Evolutionary conservation across 1,140 invertebrate species (phyloP), one percentile per base, ranked within the genome.

Genomic region (Stenopsyche tienmushanensis): DNA sequence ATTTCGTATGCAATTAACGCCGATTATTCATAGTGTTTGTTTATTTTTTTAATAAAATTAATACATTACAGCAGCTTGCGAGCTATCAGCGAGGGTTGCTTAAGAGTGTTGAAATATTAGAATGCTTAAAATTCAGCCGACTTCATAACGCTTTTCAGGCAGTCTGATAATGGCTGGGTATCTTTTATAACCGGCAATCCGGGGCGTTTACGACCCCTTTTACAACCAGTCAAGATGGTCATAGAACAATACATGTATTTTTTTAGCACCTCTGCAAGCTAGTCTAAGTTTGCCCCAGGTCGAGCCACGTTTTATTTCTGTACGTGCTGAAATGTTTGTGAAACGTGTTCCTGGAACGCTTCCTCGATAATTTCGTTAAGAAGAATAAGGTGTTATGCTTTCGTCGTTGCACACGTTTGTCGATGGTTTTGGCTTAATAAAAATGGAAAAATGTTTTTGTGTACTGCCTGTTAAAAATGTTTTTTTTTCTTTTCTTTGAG

Each of bases 221-320:
- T 57, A 57, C 26, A 39, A 34, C 54, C 54, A 57, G 54, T 57
- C 54, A 39, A 57, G 54, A 57, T 21, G 54, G 15, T 57, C 54
- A 42, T 57, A 57, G 54, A 57, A 57, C 54, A 57, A 57, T 57
- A 42, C 54, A 21, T 9, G 54, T 42, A 57, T 57, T 57, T 57
- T n/a, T 57, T 42, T 29, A 29, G 13, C 47, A 21, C 15, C 21
- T n/a, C 20, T 50, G 5, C 20, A 7, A 7, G 7, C 7, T 2
- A 23, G 20, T 53, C 50, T 18, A 21, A 15, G 54, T 17, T 57
- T 13, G 3, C 10, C 20, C n/a, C 13, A 9, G 3, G 24, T 18
- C 39, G 24, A 10, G 34, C 54, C 54, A 57, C 54, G 54, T 57
- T 57, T 57, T 57, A 57, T 57, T 57, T 42, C n/a, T 21, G 39